Conservation (phyloP, 2,888 invertebrate genomes). For the Dendrolimus houi region DNA sequence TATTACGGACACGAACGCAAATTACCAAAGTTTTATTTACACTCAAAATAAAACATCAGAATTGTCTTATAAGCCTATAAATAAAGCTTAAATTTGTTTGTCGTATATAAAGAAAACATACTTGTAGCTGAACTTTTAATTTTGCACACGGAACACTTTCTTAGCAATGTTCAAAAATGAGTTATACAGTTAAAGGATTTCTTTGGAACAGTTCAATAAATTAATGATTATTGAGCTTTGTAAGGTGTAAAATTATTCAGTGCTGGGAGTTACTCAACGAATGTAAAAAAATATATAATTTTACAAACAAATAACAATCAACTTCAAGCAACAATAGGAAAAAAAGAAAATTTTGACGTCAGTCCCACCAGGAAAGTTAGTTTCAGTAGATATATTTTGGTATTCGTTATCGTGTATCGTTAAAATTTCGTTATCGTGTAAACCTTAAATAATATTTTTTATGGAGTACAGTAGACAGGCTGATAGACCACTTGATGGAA, state of each 20-base stretch:
- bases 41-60: background rate
- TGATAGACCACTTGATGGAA: background rate
- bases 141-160: constrained; percentile 28
- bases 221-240: constrained; percentile 50
- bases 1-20: constrained; percentile 36
- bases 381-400: no score
- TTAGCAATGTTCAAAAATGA: constrained; percentile 32
- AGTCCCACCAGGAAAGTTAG: no score
- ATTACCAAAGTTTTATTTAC: constrained; percentile 35
- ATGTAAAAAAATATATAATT: no score
- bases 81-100: background rate
- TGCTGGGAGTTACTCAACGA: constrained; percentile 29
- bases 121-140: constrained; percentile 21
- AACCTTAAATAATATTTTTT: no score
- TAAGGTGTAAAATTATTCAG: constrained; percentile 35
- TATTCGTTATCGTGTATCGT: no score
- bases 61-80: background rate
- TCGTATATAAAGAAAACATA: constrained; percentile 11
- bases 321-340: no score
- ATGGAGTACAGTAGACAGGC: background rate
- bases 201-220: constrained; percentile 53
- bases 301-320: no score
- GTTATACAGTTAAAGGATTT: constrained; percentile 47
- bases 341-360: no score
- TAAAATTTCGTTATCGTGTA: no score